Conservation (phyloP, 2,888 invertebrate species). For the Phyllotreta cruciferae region DNA sequence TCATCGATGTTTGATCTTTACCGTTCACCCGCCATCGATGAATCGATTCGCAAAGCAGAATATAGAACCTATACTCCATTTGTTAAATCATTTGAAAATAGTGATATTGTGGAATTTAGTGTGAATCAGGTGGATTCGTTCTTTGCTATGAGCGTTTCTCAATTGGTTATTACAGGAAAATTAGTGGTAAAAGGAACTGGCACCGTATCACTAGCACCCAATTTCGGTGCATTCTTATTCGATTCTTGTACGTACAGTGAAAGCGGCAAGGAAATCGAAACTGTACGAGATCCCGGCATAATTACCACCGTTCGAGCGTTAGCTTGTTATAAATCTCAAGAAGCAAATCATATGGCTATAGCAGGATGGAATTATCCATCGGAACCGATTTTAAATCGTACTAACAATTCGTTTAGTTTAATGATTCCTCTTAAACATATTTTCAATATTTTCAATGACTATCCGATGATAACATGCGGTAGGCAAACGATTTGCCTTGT, state of each 20-base stretch:
- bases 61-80: slow-evolving; percentile 35
- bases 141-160: slow-evolving; percentile 21
- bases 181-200: neutral
- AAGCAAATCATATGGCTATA: slow-evolving; percentile 23
- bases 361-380: slow-evolving; percentile 33
- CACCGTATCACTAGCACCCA: slow-evolving; percentile 17
- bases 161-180: slow-evolving; percentile 7
- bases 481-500: too few species aligned
- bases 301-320: slow-evolving; percentile 30
- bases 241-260: slow-evolving; percentile 32
- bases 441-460: too few species aligned
- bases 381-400: slow-evolving; percentile 9
- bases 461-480: too few species aligned
- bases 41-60: slow-evolving; percentile 28
- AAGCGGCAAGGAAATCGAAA: slow-evolving; percentile 25
- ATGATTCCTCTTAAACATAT: slow-evolving; percentile 29
- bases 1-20: too few species aligned
- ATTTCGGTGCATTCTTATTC: slow-evolving; percentile 33
- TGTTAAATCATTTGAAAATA: slow-evolving; percentile 40
- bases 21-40: too few species aligned
- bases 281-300: slow-evolving; percentile 33
- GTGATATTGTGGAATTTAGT: slow-evolving; percentile 37
- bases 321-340: slow-evolving; percentile 25
- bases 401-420: slow-evolving; percentile 26
- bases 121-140: slow-evolving; percentile 39